phyloP scores from a whole-genome alignment of 2,113 vertebrate species.

The Oreochromis tanganicae region DNA sequence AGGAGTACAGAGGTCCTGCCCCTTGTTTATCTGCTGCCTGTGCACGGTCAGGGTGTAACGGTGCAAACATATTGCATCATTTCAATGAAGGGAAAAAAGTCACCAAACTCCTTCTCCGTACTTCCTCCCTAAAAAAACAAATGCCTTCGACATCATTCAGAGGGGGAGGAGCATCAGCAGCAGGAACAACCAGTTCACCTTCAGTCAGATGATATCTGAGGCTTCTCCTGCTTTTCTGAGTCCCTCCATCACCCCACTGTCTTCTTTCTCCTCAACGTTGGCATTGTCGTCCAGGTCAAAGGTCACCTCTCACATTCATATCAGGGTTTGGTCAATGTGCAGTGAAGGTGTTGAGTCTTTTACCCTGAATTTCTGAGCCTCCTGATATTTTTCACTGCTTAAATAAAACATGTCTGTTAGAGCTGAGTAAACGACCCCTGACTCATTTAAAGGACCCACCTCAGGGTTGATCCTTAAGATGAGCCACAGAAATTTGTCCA shows the following conservation, averaged over 20 bases:
- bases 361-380: background rate
- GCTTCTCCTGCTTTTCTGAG: too few relatives aligned
- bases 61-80: background rate
- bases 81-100: too few relatives aligned
- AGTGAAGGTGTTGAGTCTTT: background rate
- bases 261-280: background rate
- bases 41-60: background rate
- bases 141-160: too few relatives aligned
- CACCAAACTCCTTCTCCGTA: background rate
- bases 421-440: background rate
- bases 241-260: too few relatives aligned
- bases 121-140: too few relatives aligned
- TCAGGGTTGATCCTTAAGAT: background rate
- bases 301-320: background rate
- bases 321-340: background rate
- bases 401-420: background rate
- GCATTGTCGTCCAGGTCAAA: background rate
- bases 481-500: background rate
- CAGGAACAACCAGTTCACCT: too few relatives aligned
- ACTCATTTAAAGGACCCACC: background rate
- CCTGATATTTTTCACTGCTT: background rate
- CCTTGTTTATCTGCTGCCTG: background rate
- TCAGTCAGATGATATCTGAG: too few relatives aligned
- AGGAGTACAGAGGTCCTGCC: background rate
- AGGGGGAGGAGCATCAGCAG: too few relatives aligned